These are phyloP conservation scores for Macrosiphum euphorbiae DNA, from an alignment of 2,888 invertebrate genomes.

Conservation along the genomic window DNA sequence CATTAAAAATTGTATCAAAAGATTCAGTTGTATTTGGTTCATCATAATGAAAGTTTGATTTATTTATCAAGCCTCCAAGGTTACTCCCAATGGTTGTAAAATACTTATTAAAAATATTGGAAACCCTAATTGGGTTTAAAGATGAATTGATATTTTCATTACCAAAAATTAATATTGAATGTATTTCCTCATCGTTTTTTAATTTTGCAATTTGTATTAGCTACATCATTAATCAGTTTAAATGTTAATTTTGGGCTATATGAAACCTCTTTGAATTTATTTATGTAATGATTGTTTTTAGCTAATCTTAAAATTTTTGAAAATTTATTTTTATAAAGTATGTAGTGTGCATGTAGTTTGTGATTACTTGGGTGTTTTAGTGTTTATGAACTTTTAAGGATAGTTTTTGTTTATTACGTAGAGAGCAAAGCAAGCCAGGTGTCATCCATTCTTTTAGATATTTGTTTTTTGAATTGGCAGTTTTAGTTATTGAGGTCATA, in stretches of 20 bases:
- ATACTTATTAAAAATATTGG: slow-evolving; percentile 7
- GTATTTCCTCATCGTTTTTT: not conserved
- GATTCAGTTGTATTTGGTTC: slow-evolving; percentile 1
- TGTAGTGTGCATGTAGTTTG: not conserved
- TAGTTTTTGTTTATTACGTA: no score
- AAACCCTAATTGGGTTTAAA: not conserved
- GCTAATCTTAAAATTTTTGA: not conserved
- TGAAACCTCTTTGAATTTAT: slow-evolving; percentile 3
- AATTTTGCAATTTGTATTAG: slow-evolving; percentile 1
- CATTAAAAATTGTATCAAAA: not conserved
- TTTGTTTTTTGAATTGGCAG: no score
- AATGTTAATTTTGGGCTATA: not conserved
- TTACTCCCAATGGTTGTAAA: slow-evolving; percentile 8
- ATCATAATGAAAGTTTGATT: not conserved
- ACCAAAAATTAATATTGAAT: not conserved
- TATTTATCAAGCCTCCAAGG: not conserved
- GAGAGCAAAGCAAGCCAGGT: no score
- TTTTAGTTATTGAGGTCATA: no score
- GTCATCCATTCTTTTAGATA: no score
- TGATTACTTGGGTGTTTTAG: slow-evolving; percentile 5
- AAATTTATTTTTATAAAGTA: not conserved
- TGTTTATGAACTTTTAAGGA: not conserved
- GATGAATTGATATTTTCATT: slow-evolving; percentile 1
- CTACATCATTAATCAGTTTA: slow-evolving; percentile 12
- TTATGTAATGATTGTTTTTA: not conserved